A percentile compares a stretch with the other conserved stretches of the same genome.
Evolutionary conservation across 1,140 invertebrate species (phyloP).

Genomic region (Mercenaria mercenaria): DNA sequence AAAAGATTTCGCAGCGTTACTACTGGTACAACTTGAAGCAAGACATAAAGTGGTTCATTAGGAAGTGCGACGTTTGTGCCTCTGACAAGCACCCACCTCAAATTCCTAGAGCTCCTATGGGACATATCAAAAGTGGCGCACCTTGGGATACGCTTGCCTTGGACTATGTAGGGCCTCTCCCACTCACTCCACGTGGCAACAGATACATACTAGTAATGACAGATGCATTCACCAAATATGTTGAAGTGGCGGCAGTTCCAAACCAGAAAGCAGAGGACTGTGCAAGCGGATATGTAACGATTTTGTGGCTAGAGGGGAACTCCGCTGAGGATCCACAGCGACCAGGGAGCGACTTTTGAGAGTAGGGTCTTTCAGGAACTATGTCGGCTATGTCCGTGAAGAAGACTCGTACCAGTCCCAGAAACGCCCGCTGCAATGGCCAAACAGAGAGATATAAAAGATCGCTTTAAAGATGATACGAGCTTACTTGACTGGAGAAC

Average conservation of each 20-base stretch:
- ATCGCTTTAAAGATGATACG: conserved; percentile 29
- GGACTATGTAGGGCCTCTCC: conserved; percentile 75
- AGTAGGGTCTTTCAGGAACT: conserved; percentile 30
- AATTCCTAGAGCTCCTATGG: conserved; percentile 26
- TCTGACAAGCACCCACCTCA: conserved; percentile 13
- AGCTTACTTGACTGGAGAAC: background rate
- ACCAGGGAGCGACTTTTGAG: conserved; percentile 45
- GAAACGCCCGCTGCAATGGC: conserved; percentile 27
- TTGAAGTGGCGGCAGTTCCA: conserved; percentile 55
- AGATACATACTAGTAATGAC: conserved; percentile 76
- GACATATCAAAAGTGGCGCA: background rate
- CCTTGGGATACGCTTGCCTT: conserved; percentile 56
- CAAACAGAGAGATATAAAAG: conserved; percentile 39
- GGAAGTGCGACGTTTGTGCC: conserved; percentile 23
- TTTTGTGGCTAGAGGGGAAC: conserved; percentile 23
- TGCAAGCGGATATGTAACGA: background rate
- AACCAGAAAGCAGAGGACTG: conserved; percentile 39
- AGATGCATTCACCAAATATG: conserved; percentile 67
- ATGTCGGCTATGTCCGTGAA: background rate
- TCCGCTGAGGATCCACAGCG: background rate
- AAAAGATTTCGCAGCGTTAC: conserved; percentile 4
- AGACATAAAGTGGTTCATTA: conserved; percentile 14
- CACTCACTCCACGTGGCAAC: conserved; percentile 68
- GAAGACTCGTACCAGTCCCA: conserved; percentile 21
- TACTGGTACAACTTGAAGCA: conserved; percentile 37